Percentiles rank a stretch among this genome's conserved stretches.
Conservation (phyloP, 30 jellyfish, hydroid and myxozoan genomes). For the Clytia hemisphaerica region DNA sequence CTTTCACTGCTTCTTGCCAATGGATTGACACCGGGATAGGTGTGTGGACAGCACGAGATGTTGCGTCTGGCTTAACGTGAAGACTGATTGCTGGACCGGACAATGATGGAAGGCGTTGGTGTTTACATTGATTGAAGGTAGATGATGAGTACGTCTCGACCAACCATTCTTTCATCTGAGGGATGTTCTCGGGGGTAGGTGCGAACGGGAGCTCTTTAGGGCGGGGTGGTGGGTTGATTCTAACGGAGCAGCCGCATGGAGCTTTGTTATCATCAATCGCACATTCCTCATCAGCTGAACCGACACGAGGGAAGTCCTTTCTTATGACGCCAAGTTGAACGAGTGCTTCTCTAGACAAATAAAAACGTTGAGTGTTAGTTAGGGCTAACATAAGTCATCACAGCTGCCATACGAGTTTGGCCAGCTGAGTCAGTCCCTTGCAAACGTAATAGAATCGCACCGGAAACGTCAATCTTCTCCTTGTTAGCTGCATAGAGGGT, state of each 20-base stretch:
- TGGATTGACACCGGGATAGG: neutral
- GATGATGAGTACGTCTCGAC: neutral
- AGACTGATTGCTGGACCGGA: neutral
- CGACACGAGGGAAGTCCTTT: no score
- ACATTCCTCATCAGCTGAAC: no score
- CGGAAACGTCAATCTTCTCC: neutral
- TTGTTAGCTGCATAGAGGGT: conserved; percentile 4
- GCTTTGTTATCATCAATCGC: neutral
- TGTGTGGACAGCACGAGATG: neutral
- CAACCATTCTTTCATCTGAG: neutral
- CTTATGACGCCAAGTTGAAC: no score
- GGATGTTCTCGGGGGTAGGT: neutral
- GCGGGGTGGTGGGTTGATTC: neutral
- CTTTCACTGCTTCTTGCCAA: neutral
- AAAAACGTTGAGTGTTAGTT: no score
- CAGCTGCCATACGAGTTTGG: no score
- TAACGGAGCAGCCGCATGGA: no score
- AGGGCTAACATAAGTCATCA: no score
- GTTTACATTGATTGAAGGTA: neutral
- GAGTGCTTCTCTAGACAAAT: no score
- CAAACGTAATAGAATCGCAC: no score
- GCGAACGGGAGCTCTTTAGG: neutral
- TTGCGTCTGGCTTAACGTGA: neutral
- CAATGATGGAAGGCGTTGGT: neutral
- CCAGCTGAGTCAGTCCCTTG: no score